Evolutionary conservation across 2,888 invertebrate genomes (phyloP), one percentile per base, ranked within the genome.

Genomic region (Melanotus villosus): DNA sequence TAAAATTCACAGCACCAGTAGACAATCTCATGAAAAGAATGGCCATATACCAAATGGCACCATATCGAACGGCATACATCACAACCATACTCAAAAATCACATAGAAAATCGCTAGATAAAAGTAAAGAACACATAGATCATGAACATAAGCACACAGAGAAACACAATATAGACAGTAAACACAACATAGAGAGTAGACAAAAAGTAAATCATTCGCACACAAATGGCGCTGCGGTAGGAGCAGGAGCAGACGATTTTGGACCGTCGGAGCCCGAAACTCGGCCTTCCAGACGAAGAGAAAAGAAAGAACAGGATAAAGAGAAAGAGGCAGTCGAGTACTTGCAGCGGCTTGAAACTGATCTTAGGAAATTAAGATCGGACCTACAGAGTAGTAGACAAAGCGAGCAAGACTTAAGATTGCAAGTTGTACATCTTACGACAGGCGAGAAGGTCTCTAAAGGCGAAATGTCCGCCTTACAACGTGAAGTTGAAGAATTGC

Each of bases 401-500:
- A 85, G 87, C 76, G 93, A 94, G 82, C 90, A 90, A 80, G 93
- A 94, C 72, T 86, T 93, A 68, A 86, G 91, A 78, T 87, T 90
- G 78, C 93, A 93, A 85, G 87, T 88, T 43, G 88, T 87, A 41
- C 85, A 87, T 26, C 86, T 92, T 77, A 85, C 91, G 54, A 89
- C 89, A 64, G 89, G 89, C 70, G 95, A 95, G 80, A 90, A 90
- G 78, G 88, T 88, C 75, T 85, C 88, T 36, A 89, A 89, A 80
- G 89, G 91, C 76, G 95, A 96, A 84, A 87, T 94, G 79, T 87
- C 88, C 65, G 91, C 92, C 79, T 89, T 96, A 82, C 93, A 94
- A 85, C 92, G 93, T 81, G 95, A 95, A 81, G 92, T 96, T 83
- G 96, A 96, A 79, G 92, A 93, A 81, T 86, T 97, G 77, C 96